Evolutionary conservation across 1,140 invertebrate genomes (phyloP), one percentile per base, ranked within the genome.

Genomic region (Calycopis cecrops): DNA sequence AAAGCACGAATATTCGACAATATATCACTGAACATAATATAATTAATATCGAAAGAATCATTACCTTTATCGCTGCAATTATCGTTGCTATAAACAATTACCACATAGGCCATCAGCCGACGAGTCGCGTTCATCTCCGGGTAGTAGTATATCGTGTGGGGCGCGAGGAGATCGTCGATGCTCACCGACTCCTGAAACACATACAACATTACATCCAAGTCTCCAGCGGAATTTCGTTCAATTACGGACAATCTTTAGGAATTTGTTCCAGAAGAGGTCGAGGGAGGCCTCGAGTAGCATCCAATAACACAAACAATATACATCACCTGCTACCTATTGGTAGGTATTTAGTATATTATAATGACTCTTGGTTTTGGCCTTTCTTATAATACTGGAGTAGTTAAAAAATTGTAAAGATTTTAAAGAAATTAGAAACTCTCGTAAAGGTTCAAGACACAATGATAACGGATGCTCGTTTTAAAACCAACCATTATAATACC

Each of bases 301-400:
- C 62, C 0, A 69, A 62, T 7, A 77, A 62, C 38, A 54, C 71
- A 9, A 79, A 65, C 42, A 84, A 73, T 37, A 79, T 86, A 47
- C 77, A 84, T 28, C 83, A 87, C 60, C 55, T 87, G 21, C 85
- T 87, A 76, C 83, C 83, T n/a, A 79, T 87, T 28, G 83, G 85
- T 87, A 48, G 74, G 77, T 72, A n/a, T n/a, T 28, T 49, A 9
- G 33, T 50, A 9, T 12, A 14, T 14, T 49, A 10, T 7, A 0
- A 16, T 42, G 1, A 9, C 3, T 16, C 12, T 53, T 16, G 6
- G 48, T 21, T 49, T n/a, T 58, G n/a, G n/a, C n/a, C n/a, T 52
- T 54, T 48, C 7, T 11, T 49, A 28, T 14, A 6, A n/a, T 48
- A 18, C 9, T 18, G 11, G 1, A 42, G 1, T 12, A 42, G 12